Percentiles rank a stretch among this genome's conserved stretches.
phyloP scores from a whole-genome alignment of 1,140 invertebrate species.

The Zaprionus capensis region DNA sequence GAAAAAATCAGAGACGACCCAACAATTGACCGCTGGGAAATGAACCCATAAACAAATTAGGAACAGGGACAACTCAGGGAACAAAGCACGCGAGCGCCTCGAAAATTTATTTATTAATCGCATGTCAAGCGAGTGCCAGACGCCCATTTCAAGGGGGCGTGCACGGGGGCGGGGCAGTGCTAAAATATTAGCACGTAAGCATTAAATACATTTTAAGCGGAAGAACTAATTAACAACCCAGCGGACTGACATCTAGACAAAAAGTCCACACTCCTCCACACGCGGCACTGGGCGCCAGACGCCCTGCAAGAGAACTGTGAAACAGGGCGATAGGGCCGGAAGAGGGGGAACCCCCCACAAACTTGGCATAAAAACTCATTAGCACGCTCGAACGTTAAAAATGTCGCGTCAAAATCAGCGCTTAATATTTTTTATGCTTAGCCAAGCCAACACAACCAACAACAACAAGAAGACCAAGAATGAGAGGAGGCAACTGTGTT shows the following conservation, averaged over 20 bases:
- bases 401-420: conserved; percentile 82
- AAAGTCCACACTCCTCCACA: conserved; percentile 4
- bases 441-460: conserved; percentile 38
- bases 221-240: conserved; percentile 78
- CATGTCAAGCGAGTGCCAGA: conserved; percentile 58
- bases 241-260: conserved; percentile 46
- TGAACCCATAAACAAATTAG: conserved; percentile 83
- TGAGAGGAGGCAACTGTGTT: conserved; percentile 6
- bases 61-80: conserved; percentile 55
- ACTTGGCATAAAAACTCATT: conserved; percentile 67
- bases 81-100: conserved; percentile 60
- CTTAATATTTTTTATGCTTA: conserved; percentile 81
- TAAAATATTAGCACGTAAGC: conserved; percentile 74
- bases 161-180: conserved; percentile 23
- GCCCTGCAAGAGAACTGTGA: conserved; percentile 18
- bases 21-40: conserved; percentile 84
- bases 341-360: conserved; percentile 29
- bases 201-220: conserved; percentile 78
- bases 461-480: not conserved
- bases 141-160: not conserved
- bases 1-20: conserved; percentile 79
- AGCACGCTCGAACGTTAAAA: conserved; percentile 81
- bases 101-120: conserved; percentile 81
- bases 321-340: conserved; percentile 32
- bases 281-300: not conserved